Base-by-base conservation (phyloP, 2,797 vertebrate species). In the Parauchenoglanis punctatus region DNA sequence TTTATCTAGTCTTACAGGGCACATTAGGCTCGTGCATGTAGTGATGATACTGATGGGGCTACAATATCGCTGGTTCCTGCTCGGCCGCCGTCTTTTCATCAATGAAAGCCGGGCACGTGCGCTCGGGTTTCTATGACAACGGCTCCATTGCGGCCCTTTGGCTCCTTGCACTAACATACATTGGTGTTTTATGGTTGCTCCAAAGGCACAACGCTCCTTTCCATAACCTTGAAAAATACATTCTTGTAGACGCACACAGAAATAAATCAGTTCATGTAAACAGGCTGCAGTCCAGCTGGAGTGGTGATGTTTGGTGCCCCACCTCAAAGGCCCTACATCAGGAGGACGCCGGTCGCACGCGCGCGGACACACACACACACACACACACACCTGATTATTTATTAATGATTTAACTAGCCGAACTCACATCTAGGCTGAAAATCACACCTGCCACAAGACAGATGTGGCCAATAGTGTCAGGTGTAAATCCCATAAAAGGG, bases 91-190 rank as follows among this genome's bases (percentile, higher is more conserved):
- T 63, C 58, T 59, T 87, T 80, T 81, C 31, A 87, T 85, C 86
- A 83, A 83, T 87, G 82, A 80, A 67, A 44, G 67, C 20, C 25
- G 28, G 40, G 40, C 35, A 88, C 89, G 91, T 91, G 92, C 89
- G 70, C 87, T 78, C 80, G 65, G 90, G 94, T 94, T 92, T 90
- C 93, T 91, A 93, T 94, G 92, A 92, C 93, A 92, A 94, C 92
- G 68, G 68, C 75, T 58, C 12, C n/a, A 40, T 89, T 63, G 91
- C 92, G 86, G 91, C 89, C 91, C 89, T 46, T 59, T 13, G 23
- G 83, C 56, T 90, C 92, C 93, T 91, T 94, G 92, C 56, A 83
- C 86, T 58, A 6, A 18, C 18, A 31, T 11, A 12, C 72, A 80
- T 28, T 52, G 11, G 0, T 7, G 35, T 44, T 81, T 56, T 70